phyloP scores from a whole-genome alignment of 2,113 vertebrate genomes.

The Podiceps cristatus region DNA sequence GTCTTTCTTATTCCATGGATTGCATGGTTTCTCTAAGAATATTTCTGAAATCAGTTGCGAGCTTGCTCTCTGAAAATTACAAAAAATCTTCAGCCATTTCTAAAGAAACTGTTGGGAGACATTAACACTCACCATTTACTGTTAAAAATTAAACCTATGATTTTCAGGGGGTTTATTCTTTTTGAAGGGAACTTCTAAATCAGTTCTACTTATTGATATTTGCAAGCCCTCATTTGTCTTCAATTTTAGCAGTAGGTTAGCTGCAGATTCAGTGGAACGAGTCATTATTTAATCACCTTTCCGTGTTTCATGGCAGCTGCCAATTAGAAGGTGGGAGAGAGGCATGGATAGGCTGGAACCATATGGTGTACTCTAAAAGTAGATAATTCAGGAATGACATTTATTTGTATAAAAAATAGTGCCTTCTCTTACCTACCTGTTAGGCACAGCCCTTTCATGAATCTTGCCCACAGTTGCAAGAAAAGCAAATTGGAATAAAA shows the following conservation, averaged over 20 bases:
- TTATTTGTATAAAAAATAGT: constrained; percentile 60
- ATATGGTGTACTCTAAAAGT: constrained; percentile 28
- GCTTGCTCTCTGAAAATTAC: neutral
- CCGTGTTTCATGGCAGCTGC: constrained; percentile 17
- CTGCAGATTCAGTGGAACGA: neutral
- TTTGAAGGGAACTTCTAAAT: neutral
- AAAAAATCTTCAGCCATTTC: neutral
- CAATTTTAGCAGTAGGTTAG: neutral
- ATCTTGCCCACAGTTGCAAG: constrained; percentile 12
- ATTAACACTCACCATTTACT: neutral
- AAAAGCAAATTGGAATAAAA: constrained; percentile 58
- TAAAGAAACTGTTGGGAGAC: neutral
- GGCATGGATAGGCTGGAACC: neutral
- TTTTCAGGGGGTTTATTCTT: neutral
- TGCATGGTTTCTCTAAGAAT: neutral
- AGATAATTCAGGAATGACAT: constrained; percentile 65
- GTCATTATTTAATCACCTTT: constrained; percentile 35
- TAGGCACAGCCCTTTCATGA: neutral
- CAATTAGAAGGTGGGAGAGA: constrained; percentile 37
- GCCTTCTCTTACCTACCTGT: constrained; percentile 47
- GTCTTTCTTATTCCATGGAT: neutral
- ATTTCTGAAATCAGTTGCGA: neutral
- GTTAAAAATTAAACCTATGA: neutral
- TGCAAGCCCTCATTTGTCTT: neutral
- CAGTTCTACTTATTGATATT: neutral